Base-by-base conservation (phyloP, 2,797 vertebrate species). In the Erpetoichthys calabaricus region DNA sequence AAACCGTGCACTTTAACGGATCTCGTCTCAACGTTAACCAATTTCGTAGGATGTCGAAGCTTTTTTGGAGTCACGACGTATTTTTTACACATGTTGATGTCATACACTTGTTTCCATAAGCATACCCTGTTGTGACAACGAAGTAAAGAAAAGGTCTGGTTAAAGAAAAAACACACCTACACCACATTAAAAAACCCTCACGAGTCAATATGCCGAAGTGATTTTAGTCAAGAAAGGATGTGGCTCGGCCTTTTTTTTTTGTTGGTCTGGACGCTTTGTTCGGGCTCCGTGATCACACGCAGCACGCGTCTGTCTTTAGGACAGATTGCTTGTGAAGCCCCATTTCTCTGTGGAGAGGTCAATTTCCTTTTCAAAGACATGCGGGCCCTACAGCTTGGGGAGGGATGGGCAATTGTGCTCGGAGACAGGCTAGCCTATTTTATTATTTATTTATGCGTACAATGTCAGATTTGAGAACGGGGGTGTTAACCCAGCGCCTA, bases 311-410 rank as follows among this genome's bases (percentile, higher is more conserved):
- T 86, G 74, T 74, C 82, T 81, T 78, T 76, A 73, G 79, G 84
- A 82, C 90, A 91, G 88, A 88, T 89, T 90, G 89, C 78, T 79
- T 75, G 72, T 77, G 82, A 80, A 25, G 79, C 84, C 62, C 75
- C 70, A 79, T 82, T 80, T 85, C 86, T 86, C 87, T 88, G 80
- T 64, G 56, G 7, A 64, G 70, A 85, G 87, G 89, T 93, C 91
- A 90, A 91, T 91, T 88, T 88, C 85, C 87, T 81, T 86, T 88
- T 84, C 79, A 67, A 79, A 84, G 81, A 81, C 84, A 67, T 69
- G 69, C 68, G 73, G 78, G 65, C 75, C 77, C 73, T 79, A 71
- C 71, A 74, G 78, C 75, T 68, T 73, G 78, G 76, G 75, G 81
- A 85, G 86, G 83, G 81, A 80, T 71, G 76, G 45, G 75, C 75